Base-by-base conservation (phyloP, 2,797 vertebrate species). In the Aselliscus stoliczkanus region DNA sequence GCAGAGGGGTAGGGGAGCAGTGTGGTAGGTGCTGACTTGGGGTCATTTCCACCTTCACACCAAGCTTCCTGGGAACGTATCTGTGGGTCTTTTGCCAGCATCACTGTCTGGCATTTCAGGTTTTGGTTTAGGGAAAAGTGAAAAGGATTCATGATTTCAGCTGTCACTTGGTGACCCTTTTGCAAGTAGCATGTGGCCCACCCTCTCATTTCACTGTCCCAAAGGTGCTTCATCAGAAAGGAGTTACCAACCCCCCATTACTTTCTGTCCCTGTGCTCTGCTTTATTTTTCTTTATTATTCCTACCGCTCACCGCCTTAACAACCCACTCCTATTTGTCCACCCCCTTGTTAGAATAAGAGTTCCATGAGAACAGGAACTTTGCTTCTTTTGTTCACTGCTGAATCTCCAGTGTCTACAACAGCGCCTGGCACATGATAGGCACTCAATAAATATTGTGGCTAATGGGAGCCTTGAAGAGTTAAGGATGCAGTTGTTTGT, bases 101-200 rank as follows among this genome's bases (percentile, higher is more conserved):
- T 87, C 70, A 27, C 34, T 73, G 7, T 17, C 47, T 93, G 52
- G 37, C 52, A 31, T 77, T 93, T 44, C 64, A 54, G 20, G 52
- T 92, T 95, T 89, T 70, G 85, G 42, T 84, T 85, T 89, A 65
- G 91, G 44, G 58, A 94, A 85, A 76, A n/a, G n/a, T 81, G n/a
- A 52, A 62, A 93, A 81, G n/a, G 47, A 84, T 34, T 29, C 42
- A 17, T 18, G 23, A 37, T 69, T 15, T 1, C 25, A 29, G 37
- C 79, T 67, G 11, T 90, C 47, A 58, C 52, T 60, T 37, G 17
- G 72, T 60, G 83, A 60, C 23, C 27, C 23, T n/a, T 85, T 90
- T 89, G 5, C 54, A 56, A 76, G 67, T 12, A 50, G 56, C 56
- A 18, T 18, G 31, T 31, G 56, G 14, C 8, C 8, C 14, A 2